Base-by-base conservation (phyloP, 2,797 vertebrate genomes). In the Otolemur crassicaudatus region DNA sequence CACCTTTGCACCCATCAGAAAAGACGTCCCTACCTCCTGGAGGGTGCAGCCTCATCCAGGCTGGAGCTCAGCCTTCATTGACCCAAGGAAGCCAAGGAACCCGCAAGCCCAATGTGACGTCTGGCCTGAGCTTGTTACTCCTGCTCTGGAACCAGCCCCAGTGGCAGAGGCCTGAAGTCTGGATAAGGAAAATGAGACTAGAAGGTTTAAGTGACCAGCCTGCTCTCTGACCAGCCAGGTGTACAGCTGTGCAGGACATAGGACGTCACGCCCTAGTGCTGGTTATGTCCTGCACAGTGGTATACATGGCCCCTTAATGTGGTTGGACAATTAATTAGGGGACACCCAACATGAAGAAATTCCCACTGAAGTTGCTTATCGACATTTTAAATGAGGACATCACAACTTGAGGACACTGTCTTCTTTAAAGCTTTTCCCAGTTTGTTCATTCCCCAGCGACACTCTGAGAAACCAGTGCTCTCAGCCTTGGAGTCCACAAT, bases 231-330 rank as follows among this genome's bases (percentile, higher is more conserved):
- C 14, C 1, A 53, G 3, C 49, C 14, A 16, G 14, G 14, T 53
- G 49, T 53, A 16, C 49, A 53, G 17, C 49, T 16, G 49, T 53
- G 49, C 49, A 53, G 14, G 49, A 53, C 14, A 53, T 53, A 53
- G 49, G 49, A 29, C 22, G 0, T 2, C 34, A 43, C 0, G 17
- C 25, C 34, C 20, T 27, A 1, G 0, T 29, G 31, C 17, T 43
- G 37, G 40, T 31, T 12, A 16, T 2, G 22, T n/a, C 46, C 63
- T 22, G 3, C 13, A 29, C 12, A 22, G 8, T 34, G 3, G 25
- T 8, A 20, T 16, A 16, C 8, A 9, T 43, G 46, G 40, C 12
- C 73, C 12, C 0, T 25, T 72, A 19, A 11, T 1, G 11, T 17
- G 12, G 16, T 22, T 72, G 11, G 3, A 43, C 56, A 69, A n/a